Percentiles rank a stretch among this genome's conserved stretches.
These are phyloP conservation scores for Puffinus mauretanicus DNA, from an alignment of 2,113 vertebrate genomes.

Conservation along the genomic window DNA sequence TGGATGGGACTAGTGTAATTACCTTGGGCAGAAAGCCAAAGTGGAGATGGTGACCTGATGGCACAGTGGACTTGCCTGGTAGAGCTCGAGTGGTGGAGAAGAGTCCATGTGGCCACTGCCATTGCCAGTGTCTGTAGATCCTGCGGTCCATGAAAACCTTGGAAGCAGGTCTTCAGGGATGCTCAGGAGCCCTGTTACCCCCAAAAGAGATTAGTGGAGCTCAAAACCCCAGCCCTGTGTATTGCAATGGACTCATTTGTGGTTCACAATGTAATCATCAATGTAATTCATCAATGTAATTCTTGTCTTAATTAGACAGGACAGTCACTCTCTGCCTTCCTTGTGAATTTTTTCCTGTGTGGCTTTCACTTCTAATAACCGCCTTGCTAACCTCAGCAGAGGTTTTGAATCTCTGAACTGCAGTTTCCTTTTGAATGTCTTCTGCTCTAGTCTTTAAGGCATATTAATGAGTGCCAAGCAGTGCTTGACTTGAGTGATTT, in stretches of 20 bases:
- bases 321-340: not conserved
- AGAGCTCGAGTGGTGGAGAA: not conserved
- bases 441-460: slow-evolving; percentile 30
- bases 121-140: not conserved
- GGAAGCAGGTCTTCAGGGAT: not conserved
- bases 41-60: not conserved
- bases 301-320: not conserved
- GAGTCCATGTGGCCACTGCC: accelerated
- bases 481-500: slow-evolving; percentile 44
- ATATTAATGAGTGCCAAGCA: slow-evolving; percentile 48
- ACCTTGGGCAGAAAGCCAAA: not conserved
- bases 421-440: slow-evolving; percentile 44
- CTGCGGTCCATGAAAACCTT: not conserved
- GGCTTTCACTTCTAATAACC: not conserved
- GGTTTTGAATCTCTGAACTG: slow-evolving; percentile 42
- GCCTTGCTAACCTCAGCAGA: not conserved
- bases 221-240: not conserved
- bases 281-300: not conserved
- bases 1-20: not conserved
- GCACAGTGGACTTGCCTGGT: no score
- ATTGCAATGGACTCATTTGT: not conserved
- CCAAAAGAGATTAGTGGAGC: not conserved
- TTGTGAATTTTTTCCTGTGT: not conserved
- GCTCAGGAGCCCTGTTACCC: not conserved
- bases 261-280: not conserved